A percentile compares a stretch with the other conserved stretches of the same genome.
Conservation (phyloP, 2,113 vertebrate genomes). For the Smithornis capensis region DNA sequence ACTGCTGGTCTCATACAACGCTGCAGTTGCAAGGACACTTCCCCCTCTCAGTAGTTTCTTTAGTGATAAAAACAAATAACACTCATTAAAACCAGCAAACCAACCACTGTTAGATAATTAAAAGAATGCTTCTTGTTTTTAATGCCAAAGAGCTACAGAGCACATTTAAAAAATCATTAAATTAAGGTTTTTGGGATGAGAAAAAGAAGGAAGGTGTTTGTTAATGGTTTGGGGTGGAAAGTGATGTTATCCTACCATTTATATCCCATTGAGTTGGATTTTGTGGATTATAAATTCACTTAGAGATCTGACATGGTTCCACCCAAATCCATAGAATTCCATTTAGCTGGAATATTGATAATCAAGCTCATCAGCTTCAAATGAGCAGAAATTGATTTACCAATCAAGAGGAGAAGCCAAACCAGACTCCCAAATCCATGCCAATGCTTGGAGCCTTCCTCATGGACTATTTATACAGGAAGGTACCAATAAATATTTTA, state of each 20-base stretch:
- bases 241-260: neutral
- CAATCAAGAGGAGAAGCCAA: neutral
- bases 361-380: neutral
- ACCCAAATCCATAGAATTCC: neutral
- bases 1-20: rapidly evolving
- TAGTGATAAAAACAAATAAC: neutral
- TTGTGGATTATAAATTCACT: neutral
- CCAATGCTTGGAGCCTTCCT: neutral
- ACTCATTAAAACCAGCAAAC: neutral
- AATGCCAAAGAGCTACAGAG: neutral
- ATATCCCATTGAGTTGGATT: neutral
- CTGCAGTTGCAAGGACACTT: neutral
- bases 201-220: neutral
- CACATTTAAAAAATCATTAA: neutral
- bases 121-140: neutral
- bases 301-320: neutral
- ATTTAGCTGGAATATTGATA: neutral
- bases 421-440: neutral
- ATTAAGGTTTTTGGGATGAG: neutral
- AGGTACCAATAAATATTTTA: neutral
- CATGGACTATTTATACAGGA: neutral
- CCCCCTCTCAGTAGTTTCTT: neutral
- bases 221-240: neutral
- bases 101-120: neutral
- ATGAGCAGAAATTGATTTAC: neutral